Evolutionary conservation across 2,888 invertebrate genomes (phyloP).

Genomic region (Lutraria lutraria): DNA sequence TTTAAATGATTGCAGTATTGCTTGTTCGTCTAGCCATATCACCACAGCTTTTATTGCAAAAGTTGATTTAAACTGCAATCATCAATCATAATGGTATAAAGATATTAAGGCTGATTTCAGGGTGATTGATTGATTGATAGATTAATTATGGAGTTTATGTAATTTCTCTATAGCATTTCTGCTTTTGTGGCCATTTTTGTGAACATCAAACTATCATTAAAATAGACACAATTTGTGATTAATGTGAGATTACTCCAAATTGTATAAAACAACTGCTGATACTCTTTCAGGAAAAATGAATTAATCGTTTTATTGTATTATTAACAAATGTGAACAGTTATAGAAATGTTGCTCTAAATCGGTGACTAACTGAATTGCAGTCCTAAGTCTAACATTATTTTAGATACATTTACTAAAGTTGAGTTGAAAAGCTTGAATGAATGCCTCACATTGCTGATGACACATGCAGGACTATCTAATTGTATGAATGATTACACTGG

Average conservation of each 20-base stretch:
- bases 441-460: background rate
- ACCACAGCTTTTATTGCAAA: too few relatives aligned
- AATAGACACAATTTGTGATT: background rate
- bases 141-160: background rate
- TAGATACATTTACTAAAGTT: background rate
- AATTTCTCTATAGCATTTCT: background rate
- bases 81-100: too few relatives aligned
- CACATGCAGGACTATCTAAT: background rate
- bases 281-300: too few relatives aligned
- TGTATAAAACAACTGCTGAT: too few relatives aligned
- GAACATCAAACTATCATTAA: background rate
- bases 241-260: background rate
- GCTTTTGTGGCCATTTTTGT: background rate
- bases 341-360: background rate
- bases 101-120: background rate
- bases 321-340: too few relatives aligned
- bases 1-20: too few relatives aligned
- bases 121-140: background rate
- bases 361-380: background rate
- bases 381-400: background rate
- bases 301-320: too few relatives aligned
- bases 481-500: background rate
- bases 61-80: too few relatives aligned
- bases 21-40: too few relatives aligned
- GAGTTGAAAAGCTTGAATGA: background rate